Base-by-base conservation (phyloP, 2,113 vertebrate genomes). In the Sylvia atricapilla region DNA sequence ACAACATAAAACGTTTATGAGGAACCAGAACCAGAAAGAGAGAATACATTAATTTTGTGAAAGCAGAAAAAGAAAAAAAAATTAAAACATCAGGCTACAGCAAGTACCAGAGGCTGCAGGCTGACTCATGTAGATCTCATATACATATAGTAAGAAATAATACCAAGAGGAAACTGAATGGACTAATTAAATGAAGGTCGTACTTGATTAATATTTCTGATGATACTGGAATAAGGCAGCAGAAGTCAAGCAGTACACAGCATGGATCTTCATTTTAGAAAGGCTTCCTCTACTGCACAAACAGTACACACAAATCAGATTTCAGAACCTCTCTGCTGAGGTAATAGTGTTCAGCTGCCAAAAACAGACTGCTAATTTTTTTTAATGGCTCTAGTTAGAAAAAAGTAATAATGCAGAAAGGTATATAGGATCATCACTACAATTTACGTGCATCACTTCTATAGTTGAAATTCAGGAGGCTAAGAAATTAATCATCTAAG, bases 121-220 rank as follows among this genome's bases (percentile, higher is more conserved):
- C 23, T 94, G 72, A 76, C 35, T 88, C 92, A 88, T 1, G 0
- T 59, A 72, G 52, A 56, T 59, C 33, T 28, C 72, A 63, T 63
- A 74, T 20, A 55, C 58, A 79, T 31, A 80, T 20, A 84, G 64
- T 20, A 92, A 72, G 64, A 90, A 93, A 86, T 67, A 92, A 92
- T 78, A 81, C 43, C 44, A 64, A 80, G 55, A 95, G 94, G 93
- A 95, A 95, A 92, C 85, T 77, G 59, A 68, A 74, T 60, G 47
- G 79, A 85, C 92, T 91, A 94, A 95, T 95, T 85, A 92, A 96
- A 95, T 95, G 50, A 95, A 91, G 59, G 20, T 92, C 82, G 83
- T 84, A 52, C 8, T 37, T 88, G 63, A 93, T 88, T 8, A 88
- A 67, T 90, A 68, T 44, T 86, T 84, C 24, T 88, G 72, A 84